Base-by-base conservation (phyloP, 2,888 invertebrate genomes). In the Drosophila pegasa region DNA sequence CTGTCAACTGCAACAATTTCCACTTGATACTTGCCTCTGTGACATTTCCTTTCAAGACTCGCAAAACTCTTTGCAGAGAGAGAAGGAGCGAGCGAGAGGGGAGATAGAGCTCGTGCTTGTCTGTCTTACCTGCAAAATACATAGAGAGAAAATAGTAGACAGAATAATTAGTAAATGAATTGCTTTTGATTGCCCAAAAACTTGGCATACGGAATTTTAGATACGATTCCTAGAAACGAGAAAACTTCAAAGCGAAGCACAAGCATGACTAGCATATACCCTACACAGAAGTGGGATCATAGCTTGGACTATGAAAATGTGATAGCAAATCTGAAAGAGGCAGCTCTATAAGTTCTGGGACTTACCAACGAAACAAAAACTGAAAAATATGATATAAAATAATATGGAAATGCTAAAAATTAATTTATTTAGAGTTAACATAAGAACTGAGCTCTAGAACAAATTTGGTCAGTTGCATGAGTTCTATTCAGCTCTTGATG, bases 91-190 rank as follows among this genome's bases (percentile, higher is more conserved):
- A 31, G 18, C 2, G n/a, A 27, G 27, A n/a, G 18, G 12, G 29
- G 3, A 40, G 41, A 16, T 25, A 12, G 35, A 27, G 18, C 25
- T 56, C 25, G 18, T 35, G 47, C 35, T 35, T 35, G 56, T 25
- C 41, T 33, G 45, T 41, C 71, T 76, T 77, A 76, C 75, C 75
- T 77, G 78, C n/a, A 64, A 72, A 59, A 25, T n/a, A 25, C 6
- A 45, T 37, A 41, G 5, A 69, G 31, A 41, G 33, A 41, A 52
- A 52, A 40, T 12, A 40, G 58, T 27, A 74, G 56, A 57, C 56
- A 41, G 60, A 61, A 61, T 74, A 76, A 76, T 76, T 76, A 65
- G 55, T 47, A 61, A 66, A 66, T 56, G 51, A 73, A 73, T 63
- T 75, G 63, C 58, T 55, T 61, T 40, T 51, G 71, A 71, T 74